Conservation (phyloP, 2,888 invertebrate species). For the Poecilus cupreus region DNA sequence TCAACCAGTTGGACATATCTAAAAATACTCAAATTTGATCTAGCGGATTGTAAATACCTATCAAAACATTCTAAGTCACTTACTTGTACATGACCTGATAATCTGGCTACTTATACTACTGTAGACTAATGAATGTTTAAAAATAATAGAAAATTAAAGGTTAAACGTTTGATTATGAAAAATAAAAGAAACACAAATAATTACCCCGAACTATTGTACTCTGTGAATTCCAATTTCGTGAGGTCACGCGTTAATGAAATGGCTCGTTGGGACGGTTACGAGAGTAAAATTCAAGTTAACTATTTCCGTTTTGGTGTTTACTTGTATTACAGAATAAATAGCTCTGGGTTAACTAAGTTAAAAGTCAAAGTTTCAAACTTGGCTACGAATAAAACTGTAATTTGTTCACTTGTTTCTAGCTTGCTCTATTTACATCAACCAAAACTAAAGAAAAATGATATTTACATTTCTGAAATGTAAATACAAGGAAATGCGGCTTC, state of each 20-base stretch:
- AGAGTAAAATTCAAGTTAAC: conserved; percentile 6
- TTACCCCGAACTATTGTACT: no score
- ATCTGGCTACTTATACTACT: no score
- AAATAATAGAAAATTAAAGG: no score
- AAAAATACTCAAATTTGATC: no score
- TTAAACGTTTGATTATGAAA: no score
- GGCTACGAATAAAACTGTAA: conserved; percentile 17
- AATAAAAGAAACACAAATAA: no score
- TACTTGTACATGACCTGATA: no score
- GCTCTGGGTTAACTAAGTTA: neutral
- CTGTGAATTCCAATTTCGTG: neutral
- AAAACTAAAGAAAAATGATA: neutral
- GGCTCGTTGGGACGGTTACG: neutral
- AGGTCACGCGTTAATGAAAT: conserved; percentile 6
- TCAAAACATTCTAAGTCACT: no score
- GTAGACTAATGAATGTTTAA: no score
- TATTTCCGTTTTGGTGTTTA: conserved; percentile 22
- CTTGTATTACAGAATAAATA: conserved; percentile 26
- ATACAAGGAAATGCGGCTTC: neutral
- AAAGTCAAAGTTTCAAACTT: conserved; percentile 25
- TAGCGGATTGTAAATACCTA: no score
- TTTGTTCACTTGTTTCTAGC: neutral
- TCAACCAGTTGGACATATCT: no score
- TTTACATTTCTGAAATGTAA: conserved; percentile 9
- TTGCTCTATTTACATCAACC: neutral